These are phyloP conservation scores for roundworm (Caenorhabditis elegans) DNA, from an alignment of 1,140 invertebrate species.

Conservation along the genomic window WBcel235 BX284603.4:627001-627500, in stretches of 20 bases:
- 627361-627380: conserved; percentile 46
- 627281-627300: conserved; percentile 51
- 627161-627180: conserved; percentile 45
- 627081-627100: conserved; percentile 63
- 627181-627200: no score
- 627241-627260: conserved; percentile 55
- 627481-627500: no score
- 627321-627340: conserved; percentile 54
- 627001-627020: conserved; percentile 42
- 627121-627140: conserved; percentile 54
- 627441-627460: no score
- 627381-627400: no score
- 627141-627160: conserved; percentile 56
- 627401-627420: no score
- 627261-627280: conserved; percentile 52
- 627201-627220: no score
- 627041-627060: background rate
- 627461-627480: no score
- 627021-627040: no score
- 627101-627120: conserved; percentile 54
- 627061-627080: conserved; percentile 50
- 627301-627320: conserved; percentile 60
- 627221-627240: background rate
- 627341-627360: conserved; percentile 58
- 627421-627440: no score